Evolutionary conservation across 2,113 vertebrate genomes (phyloP).

Genomic region (Hippolais icterina): DNA sequence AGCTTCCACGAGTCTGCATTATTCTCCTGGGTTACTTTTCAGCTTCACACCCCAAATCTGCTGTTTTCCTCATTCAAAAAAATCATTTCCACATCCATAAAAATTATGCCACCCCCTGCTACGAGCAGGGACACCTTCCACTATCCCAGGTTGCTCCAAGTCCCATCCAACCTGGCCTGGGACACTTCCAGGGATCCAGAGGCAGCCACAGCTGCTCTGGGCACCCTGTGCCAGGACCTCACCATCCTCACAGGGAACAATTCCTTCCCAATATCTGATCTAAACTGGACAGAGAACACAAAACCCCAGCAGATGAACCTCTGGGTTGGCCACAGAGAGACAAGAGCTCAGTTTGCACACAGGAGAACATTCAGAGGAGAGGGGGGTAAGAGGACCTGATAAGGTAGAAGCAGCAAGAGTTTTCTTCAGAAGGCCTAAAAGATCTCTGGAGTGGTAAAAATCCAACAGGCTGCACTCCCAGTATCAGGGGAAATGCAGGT

Average conservation of each 20-base stretch:
- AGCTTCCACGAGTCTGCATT: rapidly evolving
- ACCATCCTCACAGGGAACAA: rapidly evolving
- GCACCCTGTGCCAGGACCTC: neutral
- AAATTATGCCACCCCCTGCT: neutral
- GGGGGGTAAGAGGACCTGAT: neutral
- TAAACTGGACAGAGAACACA: neutral
- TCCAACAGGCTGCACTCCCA: neutral
- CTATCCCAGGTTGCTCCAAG: rapidly evolving
- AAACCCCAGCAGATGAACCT: neutral
- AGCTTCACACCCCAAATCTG: neutral
- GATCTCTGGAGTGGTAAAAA: neutral
- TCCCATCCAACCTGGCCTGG: rapidly evolving
- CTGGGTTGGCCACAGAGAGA: neutral
- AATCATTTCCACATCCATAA: rapidly evolving
- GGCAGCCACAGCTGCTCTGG: neutral
- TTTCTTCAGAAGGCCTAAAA: neutral
- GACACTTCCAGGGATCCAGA: neutral
- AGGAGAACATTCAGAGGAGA: neutral
- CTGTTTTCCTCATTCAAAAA: neutral
- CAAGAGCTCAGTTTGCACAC: neutral
- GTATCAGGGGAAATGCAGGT: neutral
- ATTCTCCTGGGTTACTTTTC: neutral
- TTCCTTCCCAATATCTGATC: neutral
- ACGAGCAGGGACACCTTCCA: neutral
- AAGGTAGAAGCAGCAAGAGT: neutral